Percentiles rank a stretch among this genome's conserved stretches.
These are phyloP conservation scores for Callospermophilus lateralis DNA, from an alignment of 2,113 vertebrate genomes.

Conservation along the genomic window DNA sequence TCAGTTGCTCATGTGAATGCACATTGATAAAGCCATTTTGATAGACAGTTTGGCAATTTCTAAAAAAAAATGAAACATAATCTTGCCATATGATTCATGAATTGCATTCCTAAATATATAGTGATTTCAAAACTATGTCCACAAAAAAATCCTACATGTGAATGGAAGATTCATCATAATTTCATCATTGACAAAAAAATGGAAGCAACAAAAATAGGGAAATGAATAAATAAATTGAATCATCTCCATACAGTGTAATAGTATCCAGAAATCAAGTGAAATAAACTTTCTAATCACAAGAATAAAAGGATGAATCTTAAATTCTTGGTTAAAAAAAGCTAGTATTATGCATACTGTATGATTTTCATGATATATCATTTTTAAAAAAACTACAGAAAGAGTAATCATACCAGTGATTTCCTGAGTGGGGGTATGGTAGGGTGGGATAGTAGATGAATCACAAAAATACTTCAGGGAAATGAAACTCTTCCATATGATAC, in stretches of 20 bases:
- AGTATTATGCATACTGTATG: background rate
- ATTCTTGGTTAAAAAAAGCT: background rate
- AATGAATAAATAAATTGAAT: background rate
- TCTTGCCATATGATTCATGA: background rate
- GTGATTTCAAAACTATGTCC: background rate
- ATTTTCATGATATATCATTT: background rate
- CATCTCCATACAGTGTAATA: background rate
- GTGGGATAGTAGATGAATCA: background rate
- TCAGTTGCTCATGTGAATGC: background rate
- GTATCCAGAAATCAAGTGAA: background rate
- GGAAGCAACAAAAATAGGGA: background rate
- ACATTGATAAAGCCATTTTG: background rate
- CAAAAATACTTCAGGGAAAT: background rate
- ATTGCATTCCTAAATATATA: background rate
- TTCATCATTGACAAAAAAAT: background rate
- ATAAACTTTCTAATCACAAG: background rate
- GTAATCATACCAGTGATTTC: background rate
- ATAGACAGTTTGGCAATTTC: background rate
- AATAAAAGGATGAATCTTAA: background rate
- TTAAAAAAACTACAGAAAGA: background rate
- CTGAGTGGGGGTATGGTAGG: background rate
- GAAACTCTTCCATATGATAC: background rate
- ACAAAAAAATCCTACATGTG: background rate
- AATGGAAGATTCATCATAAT: background rate
- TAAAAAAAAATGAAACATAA: background rate